Percentiles rank a stretch among this genome's conserved stretches.
Conservation (phyloP, 2,888 invertebrate genomes). For the Scaptomyza parva region DNA sequence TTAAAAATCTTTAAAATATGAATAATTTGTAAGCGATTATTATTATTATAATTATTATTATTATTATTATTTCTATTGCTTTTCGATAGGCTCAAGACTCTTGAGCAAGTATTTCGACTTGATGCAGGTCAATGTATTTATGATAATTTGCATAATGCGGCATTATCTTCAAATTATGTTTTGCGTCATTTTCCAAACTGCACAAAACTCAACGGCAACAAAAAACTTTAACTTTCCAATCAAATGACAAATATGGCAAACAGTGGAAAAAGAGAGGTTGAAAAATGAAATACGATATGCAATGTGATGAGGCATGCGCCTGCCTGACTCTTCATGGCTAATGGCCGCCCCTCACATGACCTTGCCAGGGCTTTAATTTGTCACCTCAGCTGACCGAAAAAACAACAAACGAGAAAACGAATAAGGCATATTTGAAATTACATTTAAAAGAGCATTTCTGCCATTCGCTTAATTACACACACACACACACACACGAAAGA, state of each 20-base stretch:
- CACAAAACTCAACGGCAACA: constrained; percentile 15
- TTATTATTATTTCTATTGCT: no score
- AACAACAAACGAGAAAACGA: constrained; percentile 9
- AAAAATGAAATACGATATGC: constrained; percentile 49
- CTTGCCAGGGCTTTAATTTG: constrained; percentile 74
- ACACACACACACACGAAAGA: no score
- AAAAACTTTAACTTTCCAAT: constrained; percentile 63
- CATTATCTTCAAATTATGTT: constrained; percentile 60
- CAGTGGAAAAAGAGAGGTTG: neutral
- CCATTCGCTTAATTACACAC: constrained; percentile 62
- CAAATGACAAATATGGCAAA: constrained; percentile 10
- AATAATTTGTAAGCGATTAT: no score
- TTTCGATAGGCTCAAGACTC: neutral
- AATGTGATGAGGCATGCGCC: constrained; percentile 24
- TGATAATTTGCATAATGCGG: constrained; percentile 64
- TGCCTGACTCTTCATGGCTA: constrained; percentile 71
- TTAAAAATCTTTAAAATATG: no score
- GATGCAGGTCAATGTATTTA: constrained; percentile 73
- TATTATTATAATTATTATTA: no score
- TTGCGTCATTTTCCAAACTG: constrained; percentile 61
- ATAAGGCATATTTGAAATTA: constrained; percentile 60
- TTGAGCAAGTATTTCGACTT: constrained; percentile 14
- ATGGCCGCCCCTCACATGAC: constrained; percentile 79
- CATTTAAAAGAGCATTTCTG: constrained; percentile 75
- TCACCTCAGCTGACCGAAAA: constrained; percentile 70